Evolutionary conservation across 30 jellyfish, hydroid and myxozoan species (phyloP).

Genomic region (Euphysa ruthae): DNA sequence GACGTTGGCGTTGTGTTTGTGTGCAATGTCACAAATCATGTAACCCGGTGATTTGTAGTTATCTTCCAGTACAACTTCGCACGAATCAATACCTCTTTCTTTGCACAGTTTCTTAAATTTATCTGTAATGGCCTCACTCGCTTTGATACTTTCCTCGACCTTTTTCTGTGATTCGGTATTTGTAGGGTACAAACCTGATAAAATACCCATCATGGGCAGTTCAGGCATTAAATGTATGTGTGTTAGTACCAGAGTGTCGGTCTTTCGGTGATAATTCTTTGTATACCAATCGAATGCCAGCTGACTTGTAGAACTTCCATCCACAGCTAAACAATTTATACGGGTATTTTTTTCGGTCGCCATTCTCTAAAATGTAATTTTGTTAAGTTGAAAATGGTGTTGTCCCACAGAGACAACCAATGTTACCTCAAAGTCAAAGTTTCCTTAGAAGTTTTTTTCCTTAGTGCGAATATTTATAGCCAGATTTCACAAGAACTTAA

Average conservation of each 20-base stretch:
- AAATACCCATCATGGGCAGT: slow-evolving; percentile 39
- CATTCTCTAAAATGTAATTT: too few relatives aligned
- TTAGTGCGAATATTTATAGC: too few relatives aligned
- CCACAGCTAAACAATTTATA: slow-evolving; percentile 47
- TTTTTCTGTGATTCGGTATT: slow-evolving; percentile 52
- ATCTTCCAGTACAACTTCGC: slow-evolving; percentile 47
- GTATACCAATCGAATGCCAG: slow-evolving; percentile 66
- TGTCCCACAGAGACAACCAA: too few relatives aligned
- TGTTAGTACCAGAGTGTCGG: slow-evolving; percentile 47
- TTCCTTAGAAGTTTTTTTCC: too few relatives aligned
- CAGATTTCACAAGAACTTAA: too few relatives aligned
- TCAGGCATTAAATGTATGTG: slow-evolving; percentile 64
- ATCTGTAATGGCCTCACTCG: slow-evolving; percentile 38
- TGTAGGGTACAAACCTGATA: slow-evolving; percentile 56
- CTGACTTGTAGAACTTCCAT: slow-evolving; percentile 62
- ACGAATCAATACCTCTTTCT: slow-evolving; percentile 39
- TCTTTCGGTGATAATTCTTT: slow-evolving; percentile 51
- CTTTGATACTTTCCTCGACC: slow-evolving; percentile 46
- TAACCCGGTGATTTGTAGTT: slow-evolving; percentile 68
- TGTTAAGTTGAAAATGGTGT: too few relatives aligned
- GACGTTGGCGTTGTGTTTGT: slow-evolving; percentile 47
- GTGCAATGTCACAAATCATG: slow-evolving; percentile 53
- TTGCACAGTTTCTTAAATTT: slow-evolving; percentile 42
- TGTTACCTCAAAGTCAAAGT: too few relatives aligned
- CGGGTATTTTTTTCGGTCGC: too few relatives aligned